Evolutionary conservation across 2,797 vertebrate genomes (phyloP), one percentile per base, ranked within the genome.

Genomic region (Orestias chungarensis): DNA sequence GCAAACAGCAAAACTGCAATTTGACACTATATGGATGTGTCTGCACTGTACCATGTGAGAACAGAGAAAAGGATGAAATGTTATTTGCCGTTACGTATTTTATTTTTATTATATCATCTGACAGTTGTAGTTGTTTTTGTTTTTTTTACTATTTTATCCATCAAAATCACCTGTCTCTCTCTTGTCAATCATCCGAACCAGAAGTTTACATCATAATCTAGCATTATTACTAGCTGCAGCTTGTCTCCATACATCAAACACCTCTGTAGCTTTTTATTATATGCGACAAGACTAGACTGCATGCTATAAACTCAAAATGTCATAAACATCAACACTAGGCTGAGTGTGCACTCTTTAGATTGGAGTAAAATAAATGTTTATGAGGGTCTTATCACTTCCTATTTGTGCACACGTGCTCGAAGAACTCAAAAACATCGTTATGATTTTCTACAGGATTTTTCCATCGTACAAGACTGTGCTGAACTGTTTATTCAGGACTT

Each of bases 401-500:
- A 50, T 70, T 79, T 64, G 31, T 38, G 15, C 42, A 44, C 50
- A 70, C 6, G 7, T 74, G 64, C 20, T 52, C 65, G 2, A 42
- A 68, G 49, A 40, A 50, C 14, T 49, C 29, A 46, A 62, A 40
- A 43, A 31, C 14, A 23, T 42, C 17, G 70, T 75, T 9, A 70
- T 71, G 23, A 64, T 66, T 14, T 31, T 3, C 44, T 12, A 8
- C 6, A 8, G 25, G 50, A 18, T 57, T 15, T 4, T n/a, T 20
- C 12, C 12, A 6, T 11, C 69, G 20, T 71, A 3, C 65, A 49
- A 68, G 50, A 62, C 23, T 76, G 14, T 85, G 64, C 76, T 78
- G 78, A 31, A 15, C 82, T 96, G 96, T 91, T 96, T 88, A 91
- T 95, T 79, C 88, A 80, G 20, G 93, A 95, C 71, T 94, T 95